Evolutionary conservation across 1,140 invertebrate species (phyloP).

Genomic region (Apolygus lucorum): DNA sequence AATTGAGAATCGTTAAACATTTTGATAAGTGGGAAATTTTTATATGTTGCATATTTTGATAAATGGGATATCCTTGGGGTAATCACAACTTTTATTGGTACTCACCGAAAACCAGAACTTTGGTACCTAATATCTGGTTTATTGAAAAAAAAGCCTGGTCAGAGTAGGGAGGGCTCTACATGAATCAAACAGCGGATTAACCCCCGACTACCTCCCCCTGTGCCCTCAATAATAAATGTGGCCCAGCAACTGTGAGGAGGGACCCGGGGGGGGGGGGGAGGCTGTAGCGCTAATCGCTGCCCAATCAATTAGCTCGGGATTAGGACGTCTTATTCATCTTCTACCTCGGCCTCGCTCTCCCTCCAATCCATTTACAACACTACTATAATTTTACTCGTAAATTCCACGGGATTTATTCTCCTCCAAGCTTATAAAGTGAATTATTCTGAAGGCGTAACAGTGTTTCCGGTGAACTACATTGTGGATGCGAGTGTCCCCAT

Average conservation of each 20-base stretch:
- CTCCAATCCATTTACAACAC: slow-evolving; percentile 3
- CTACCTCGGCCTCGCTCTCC: not conserved
- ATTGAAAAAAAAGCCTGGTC: too few species aligned
- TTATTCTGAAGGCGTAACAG: not conserved
- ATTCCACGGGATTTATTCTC: not conserved
- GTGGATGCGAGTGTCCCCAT: too few species aligned
- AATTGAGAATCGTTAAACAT: too few species aligned
- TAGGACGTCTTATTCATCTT: slow-evolving; percentile 15
- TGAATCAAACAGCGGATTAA: slow-evolving; percentile 10
- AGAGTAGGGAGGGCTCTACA: too few species aligned
- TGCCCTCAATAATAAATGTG: slow-evolving; percentile 11
- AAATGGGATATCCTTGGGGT: too few species aligned
- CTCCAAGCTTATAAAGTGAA: not conserved
- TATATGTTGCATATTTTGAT: too few species aligned
- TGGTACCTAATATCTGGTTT: too few species aligned
- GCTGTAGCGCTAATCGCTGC: slow-evolving; percentile 9
- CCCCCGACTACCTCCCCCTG: not conserved
- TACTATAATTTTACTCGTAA: slow-evolving; percentile 5
- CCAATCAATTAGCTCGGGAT: slow-evolving; percentile 10
- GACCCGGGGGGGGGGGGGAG: not conserved
- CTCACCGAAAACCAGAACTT: too few species aligned
- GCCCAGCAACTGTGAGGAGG: not conserved
- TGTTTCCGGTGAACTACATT: too few species aligned
- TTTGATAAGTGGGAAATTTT: too few species aligned
- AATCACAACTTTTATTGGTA: too few species aligned